A percentile compares a stretch with the other conserved stretches of the same genome.
These are phyloP conservation scores for Dendrolimus pini DNA, from an alignment of 2,888 invertebrate genomes.

Conservation along the genomic window DNA sequence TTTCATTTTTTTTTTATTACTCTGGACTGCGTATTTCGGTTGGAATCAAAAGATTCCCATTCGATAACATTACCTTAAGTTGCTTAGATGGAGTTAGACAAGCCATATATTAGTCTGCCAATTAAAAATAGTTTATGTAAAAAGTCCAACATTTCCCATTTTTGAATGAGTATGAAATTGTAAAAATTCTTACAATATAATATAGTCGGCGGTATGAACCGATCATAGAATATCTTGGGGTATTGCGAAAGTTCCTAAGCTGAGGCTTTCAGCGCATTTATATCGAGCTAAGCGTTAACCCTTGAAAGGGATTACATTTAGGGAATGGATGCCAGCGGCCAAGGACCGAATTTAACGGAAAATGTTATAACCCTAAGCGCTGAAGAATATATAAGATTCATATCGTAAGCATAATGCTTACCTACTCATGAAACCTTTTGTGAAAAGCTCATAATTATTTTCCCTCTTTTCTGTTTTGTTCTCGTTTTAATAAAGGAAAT, in stretches of 20 bases:
- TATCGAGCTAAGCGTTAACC: slow-evolving; percentile 23
- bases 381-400: slow-evolving; percentile 25
- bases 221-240: slow-evolving; percentile 1
- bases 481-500: neutral
- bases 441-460: neutral
- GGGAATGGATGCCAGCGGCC: slow-evolving; percentile 28
- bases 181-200: too few species aligned
- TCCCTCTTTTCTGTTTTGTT: neutral
- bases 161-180: too few species aligned
- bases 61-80: too few species aligned
- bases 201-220: neutral
- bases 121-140: too few species aligned
- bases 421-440: neutral
- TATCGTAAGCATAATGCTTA: slow-evolving; percentile 11
- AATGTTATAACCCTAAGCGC: slow-evolving; percentile 20
- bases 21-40: too few species aligned
- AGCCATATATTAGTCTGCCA: too few species aligned
- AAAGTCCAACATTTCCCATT: too few species aligned
- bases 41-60: too few species aligned
- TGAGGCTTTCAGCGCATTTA: slow-evolving; percentile 4
- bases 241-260: slow-evolving; percentile 3
- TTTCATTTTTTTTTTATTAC: too few species aligned
- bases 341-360: slow-evolving; percentile 26
- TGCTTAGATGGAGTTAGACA: too few species aligned
- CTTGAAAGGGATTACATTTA: slow-evolving; percentile 32